Evolutionary conservation across 1,140 invertebrate genomes (phyloP).

Genomic region (Scylla paramamosain): DNA sequence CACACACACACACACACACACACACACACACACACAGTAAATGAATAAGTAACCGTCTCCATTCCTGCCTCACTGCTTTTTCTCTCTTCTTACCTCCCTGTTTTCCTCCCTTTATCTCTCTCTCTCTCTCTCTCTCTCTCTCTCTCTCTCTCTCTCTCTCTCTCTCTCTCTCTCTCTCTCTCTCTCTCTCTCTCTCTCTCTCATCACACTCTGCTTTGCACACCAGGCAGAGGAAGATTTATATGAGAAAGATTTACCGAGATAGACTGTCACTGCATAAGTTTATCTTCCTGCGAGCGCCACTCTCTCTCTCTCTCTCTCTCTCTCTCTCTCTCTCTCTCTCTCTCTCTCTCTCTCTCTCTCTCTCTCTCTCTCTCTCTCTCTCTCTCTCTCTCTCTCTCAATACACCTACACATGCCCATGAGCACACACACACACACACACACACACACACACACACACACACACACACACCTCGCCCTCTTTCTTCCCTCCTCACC

Average conservation of each 20-base stretch:
- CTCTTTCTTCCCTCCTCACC: background rate
- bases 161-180: background rate
- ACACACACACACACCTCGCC: background rate
- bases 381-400: background rate
- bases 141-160: background rate
- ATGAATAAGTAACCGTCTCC: too few relatives aligned
- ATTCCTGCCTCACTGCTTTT: background rate
- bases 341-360: too few relatives aligned
- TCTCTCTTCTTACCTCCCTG: background rate
- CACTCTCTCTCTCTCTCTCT: too few relatives aligned
- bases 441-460: constrained; percentile 25
- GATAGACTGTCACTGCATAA: too few relatives aligned
- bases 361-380: too few relatives aligned
- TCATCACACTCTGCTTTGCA: background rate
- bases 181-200: background rate
- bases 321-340: too few relatives aligned
- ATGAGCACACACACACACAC: constrained; percentile 5
- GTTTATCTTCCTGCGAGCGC: too few relatives aligned
- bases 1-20: background rate
- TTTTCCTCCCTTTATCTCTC: background rate
- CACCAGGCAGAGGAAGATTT: too few relatives aligned
- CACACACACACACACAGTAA: background rate
- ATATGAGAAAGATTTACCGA: too few relatives aligned
- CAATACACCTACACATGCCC: background rate
- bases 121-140: background rate